A percentile compares a stretch with the other conserved stretches of the same genome.
Evolutionary conservation across 2,113 vertebrate genomes (phyloP).

Genomic region (Ceratotherium simum): DNA sequence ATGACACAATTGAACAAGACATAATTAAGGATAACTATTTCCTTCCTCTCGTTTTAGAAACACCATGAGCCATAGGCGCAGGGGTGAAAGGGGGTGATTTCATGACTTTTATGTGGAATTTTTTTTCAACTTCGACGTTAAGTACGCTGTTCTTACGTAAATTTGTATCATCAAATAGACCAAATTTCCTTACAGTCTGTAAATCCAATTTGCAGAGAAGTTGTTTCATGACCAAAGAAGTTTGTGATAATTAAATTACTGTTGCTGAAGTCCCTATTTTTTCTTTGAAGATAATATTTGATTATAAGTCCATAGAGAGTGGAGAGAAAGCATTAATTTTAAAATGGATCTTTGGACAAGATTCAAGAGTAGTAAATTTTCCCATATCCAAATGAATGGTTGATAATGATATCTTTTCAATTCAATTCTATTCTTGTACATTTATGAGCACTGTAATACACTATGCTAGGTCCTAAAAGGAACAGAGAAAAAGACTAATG

Average conservation of each 20-base stretch:
- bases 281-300: constrained; percentile 7
- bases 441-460: neutral
- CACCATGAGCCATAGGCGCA: neutral
- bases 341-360: neutral
- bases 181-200: neutral
- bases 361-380: neutral
- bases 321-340: neutral
- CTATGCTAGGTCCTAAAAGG: neutral
- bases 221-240: constrained; percentile 6
- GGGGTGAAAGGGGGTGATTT: constrained; percentile 32
- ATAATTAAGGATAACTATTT: constrained; percentile 66
- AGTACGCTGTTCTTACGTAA: constrained; percentile 6
- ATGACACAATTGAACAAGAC: constrained; percentile 61
- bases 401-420: neutral
- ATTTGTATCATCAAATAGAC: neutral
- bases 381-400: neutral
- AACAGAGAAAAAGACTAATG: neutral
- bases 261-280: neutral
- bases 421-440: neutral
- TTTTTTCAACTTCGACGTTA: neutral
- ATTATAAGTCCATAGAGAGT: neutral
- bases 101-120: neutral
- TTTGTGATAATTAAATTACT: constrained; percentile 42
- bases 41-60: constrained; percentile 62
- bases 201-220: neutral